These are phyloP conservation scores for Muschampia plurimacula DNA, from an alignment of 2,888 invertebrate genomes.

Conservation along the genomic window DNA sequence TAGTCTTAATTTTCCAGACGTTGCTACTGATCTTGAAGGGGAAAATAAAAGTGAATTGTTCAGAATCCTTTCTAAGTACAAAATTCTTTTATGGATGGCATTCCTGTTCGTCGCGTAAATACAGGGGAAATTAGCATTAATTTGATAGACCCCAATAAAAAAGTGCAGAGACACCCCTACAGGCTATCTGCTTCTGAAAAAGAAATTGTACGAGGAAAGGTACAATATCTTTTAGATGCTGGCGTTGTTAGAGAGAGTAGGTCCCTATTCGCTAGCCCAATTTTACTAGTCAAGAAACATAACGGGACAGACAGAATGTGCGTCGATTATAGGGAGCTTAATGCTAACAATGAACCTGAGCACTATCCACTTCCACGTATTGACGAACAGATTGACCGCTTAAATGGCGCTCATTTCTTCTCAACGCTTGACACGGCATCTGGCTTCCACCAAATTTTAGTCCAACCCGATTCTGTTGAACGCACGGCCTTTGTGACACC, in stretches of 20 bases:
- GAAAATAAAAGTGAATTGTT: background rate
- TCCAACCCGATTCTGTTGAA: conserved; percentile 28
- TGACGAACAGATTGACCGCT: background rate
- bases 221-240: background rate
- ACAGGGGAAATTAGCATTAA: background rate
- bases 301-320: background rate
- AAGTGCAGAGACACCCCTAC: background rate
- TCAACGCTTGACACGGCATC: background rate
- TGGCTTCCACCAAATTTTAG: background rate
- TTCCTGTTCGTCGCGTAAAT: background rate
- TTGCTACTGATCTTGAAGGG: background rate
- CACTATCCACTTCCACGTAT: background rate
- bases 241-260: background rate
- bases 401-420: background rate
- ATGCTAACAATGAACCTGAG: background rate
- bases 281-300: background rate
- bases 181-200: background rate
- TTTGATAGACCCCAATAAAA: background rate
- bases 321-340: conserved; percentile 1
- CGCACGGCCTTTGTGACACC: conserved; percentile 14
- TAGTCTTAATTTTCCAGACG: no score
- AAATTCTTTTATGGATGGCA: background rate
- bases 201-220: background rate
- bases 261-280: conserved; percentile 5
- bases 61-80: background rate